Percentiles rank a stretch among this genome's conserved stretches.
phyloP scores from a whole-genome alignment of 1,140 invertebrate species.

The Solenopsis fugax region DNA sequence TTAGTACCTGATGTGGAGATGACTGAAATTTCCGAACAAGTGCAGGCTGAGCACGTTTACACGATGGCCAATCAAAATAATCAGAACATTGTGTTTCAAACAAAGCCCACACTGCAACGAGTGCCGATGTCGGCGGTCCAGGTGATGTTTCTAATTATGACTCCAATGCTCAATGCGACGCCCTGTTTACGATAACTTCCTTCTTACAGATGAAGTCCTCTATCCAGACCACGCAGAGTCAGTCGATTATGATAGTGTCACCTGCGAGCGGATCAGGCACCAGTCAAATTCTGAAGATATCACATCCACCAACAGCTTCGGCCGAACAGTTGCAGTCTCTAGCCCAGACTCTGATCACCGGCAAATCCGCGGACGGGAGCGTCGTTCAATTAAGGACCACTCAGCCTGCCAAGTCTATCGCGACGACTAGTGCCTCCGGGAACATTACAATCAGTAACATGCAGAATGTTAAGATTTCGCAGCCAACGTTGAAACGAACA shows the following conservation, averaged over 20 bases:
- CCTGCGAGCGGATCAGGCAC: conserved; percentile 83
- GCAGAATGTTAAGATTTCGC: conserved; percentile 80
- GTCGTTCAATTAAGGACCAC: conserved; percentile 85
- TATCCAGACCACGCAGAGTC: conserved; percentile 80
- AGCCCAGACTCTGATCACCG: conserved; percentile 85
- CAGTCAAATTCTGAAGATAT: conserved; percentile 86
- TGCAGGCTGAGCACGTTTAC: conserved; percentile 81
- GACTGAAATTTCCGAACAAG: conserved; percentile 79
- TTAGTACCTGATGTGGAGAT: conserved; percentile 83
- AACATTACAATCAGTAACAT: conserved; percentile 82
- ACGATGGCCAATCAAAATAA: conserved; percentile 82
- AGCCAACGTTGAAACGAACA: conserved; percentile 81
- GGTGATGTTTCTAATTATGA: conserved; percentile 64
- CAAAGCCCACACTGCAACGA: conserved; percentile 84
- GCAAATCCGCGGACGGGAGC: conserved; percentile 85
- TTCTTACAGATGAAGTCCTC: conserved; percentile 80
- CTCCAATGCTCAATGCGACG: background rate
- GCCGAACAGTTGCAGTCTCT: conserved; percentile 84
- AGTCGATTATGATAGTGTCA: conserved; percentile 86
- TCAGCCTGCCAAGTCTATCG: conserved; percentile 71
- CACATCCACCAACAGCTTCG: conserved; percentile 84
- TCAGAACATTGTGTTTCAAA: conserved; percentile 84
- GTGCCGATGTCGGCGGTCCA: conserved; percentile 83
- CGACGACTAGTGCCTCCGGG: conserved; percentile 79
- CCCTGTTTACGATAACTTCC: conserved; percentile 17